Percentiles rank a stretch among this genome's conserved stretches.
Evolutionary conservation across 2,888 invertebrate genomes (phyloP).

Genomic region (Drosophila mulleri): DNA sequence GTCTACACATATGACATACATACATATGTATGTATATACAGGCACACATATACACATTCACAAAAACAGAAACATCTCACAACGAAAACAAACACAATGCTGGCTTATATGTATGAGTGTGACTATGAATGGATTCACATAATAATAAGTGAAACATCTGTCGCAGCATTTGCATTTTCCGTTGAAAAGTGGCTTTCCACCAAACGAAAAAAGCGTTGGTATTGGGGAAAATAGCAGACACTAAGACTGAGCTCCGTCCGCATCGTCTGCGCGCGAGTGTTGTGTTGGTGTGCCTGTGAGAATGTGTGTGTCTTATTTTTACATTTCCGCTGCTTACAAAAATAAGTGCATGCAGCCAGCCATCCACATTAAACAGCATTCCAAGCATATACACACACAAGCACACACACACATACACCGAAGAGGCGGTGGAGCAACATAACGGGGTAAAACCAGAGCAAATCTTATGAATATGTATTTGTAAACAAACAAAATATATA

Average conservation of each 20-base stretch:
- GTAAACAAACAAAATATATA: conserved; percentile 6
- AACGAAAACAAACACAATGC: conserved; percentile 11
- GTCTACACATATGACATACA: conserved; percentile 13
- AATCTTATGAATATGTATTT: conserved; percentile 26
- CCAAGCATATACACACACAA: conserved; percentile 43
- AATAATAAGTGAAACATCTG: conserved; percentile 67
- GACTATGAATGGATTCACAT: conserved; percentile 46
- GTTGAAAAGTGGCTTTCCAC: conserved; percentile 67
- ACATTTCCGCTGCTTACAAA: conserved; percentile 77
- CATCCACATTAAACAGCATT: conserved; percentile 52
- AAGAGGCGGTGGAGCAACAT: conserved; percentile 14
- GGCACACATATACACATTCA: conserved; percentile 8
- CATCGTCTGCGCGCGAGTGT: conserved; percentile 31
- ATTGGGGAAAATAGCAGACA: conserved; percentile 52
- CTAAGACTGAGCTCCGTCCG: conserved; percentile 45
- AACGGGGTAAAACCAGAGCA: conserved; percentile 40
- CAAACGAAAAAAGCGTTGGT: conserved; percentile 33
- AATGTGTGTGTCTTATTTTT: conserved; percentile 74
- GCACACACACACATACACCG: conserved; percentile 18
- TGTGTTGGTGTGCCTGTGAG: conserved; percentile 24
- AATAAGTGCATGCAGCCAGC: conserved; percentile 48
- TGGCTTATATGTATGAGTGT: neutral
- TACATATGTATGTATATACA: too few species aligned
- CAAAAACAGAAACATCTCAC: conserved; percentile 5
- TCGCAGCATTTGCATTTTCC: conserved; percentile 68